Evolutionary conservation across 2,113 vertebrate species (phyloP).

Genomic region (Hyaena hyaena): DNA sequence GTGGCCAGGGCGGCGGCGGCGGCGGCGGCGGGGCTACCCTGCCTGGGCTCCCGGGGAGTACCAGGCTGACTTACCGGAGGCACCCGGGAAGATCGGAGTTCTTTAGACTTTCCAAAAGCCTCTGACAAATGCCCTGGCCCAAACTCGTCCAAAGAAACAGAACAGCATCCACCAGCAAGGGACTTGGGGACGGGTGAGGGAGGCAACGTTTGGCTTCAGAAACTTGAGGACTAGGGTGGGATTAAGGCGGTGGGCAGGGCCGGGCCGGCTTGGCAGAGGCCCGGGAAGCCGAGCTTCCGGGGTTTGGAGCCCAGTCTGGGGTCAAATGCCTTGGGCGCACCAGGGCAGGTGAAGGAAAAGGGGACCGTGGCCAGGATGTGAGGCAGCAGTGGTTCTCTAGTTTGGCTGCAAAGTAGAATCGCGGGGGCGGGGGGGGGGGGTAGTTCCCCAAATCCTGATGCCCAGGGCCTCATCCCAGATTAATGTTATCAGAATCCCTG

Average conservation of each 20-base stretch:
- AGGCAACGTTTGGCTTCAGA: neutral
- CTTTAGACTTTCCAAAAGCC: constrained; percentile 16
- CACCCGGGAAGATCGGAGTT: neutral
- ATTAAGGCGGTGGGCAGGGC: neutral
- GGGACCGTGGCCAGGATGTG: neutral
- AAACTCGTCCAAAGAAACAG: constrained; percentile 35
- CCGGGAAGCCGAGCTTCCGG: neutral
- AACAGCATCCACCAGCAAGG: neutral
- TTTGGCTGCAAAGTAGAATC: constrained; percentile 7
- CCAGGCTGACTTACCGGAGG: neutral
- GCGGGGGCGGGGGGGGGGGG: too few relatives aligned
- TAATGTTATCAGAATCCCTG: neutral
- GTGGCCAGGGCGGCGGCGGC: neutral
- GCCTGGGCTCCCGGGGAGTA: neutral
- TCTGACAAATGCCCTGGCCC: neutral
- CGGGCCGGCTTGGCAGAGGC: neutral
- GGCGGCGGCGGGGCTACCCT: neutral
- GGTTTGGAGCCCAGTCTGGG: neutral
- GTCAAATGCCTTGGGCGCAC: neutral
- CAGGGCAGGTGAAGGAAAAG: neutral
- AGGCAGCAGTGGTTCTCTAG: neutral
- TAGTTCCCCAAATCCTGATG: neutral
- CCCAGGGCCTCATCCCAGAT: neutral
- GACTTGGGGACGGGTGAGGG: neutral
- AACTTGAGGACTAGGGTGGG: neutral